phyloP scores from a whole-genome alignment of 2,888 invertebrate genomes.

The Leistus spinibarbis region DNA sequence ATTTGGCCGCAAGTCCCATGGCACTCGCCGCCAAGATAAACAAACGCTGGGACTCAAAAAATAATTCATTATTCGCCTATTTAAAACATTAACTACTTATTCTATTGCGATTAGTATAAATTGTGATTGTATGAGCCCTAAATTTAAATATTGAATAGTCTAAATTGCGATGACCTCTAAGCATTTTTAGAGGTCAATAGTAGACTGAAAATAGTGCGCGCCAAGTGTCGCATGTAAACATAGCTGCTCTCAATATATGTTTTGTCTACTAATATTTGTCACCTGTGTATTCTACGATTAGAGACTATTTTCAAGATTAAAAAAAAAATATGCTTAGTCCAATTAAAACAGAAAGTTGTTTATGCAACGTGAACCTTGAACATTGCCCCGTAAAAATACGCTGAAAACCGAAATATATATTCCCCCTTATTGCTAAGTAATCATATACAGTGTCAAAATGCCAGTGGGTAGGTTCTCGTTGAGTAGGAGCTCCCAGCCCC shows the following conservation, averaged over 20 bases:
- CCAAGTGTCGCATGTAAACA: background rate
- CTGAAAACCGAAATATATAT: background rate
- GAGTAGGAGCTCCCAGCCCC: conserved; percentile 23
- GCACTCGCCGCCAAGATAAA: too few relatives aligned
- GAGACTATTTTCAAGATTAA: background rate
- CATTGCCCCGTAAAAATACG: background rate
- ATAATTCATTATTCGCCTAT: too few relatives aligned
- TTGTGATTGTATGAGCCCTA: too few relatives aligned
- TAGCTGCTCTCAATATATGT: background rate
- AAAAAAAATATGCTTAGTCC: background rate
- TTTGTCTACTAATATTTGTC: background rate
- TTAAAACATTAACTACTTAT: too few relatives aligned
- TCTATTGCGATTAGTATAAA: too few relatives aligned
- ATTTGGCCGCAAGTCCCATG: too few relatives aligned
- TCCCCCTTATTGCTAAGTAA: background rate
- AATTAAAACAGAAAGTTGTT: conserved; percentile 3
- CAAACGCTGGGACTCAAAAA: too few relatives aligned
- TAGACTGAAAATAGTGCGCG: background rate
- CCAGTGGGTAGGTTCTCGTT: conserved; percentile 27
- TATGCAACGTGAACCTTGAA: conserved; percentile 1
- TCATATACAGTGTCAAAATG: conserved; percentile 9
- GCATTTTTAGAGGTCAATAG: background rate
- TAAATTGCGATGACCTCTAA: too few relatives aligned
- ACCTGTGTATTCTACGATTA: background rate
- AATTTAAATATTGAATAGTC: too few relatives aligned